Conservation (phyloP, 2,797 vertebrate species). For the Melanitta fusca region DNA sequence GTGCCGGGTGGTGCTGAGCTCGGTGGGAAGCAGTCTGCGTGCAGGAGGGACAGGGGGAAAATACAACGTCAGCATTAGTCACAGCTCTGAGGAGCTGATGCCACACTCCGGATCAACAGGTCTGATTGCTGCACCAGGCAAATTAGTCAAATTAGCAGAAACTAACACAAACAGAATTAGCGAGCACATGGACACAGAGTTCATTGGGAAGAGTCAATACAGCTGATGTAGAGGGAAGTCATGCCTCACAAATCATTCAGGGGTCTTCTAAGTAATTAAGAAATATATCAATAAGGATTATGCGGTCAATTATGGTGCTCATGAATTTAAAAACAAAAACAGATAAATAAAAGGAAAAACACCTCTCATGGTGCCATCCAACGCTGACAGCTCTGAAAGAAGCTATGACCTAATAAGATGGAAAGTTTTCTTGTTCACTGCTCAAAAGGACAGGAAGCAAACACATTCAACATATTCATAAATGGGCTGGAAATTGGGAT, state of each 20-base stretch:
- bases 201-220: not conserved
- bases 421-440: not conserved
- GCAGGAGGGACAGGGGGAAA: not conserved
- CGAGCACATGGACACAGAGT: not conserved
- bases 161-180: not conserved
- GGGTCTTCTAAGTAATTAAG: conserved; percentile 18
- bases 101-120: not conserved
- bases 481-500: not conserved
- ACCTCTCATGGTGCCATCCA: not conserved
- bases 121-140: not conserved
- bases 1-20: rapidly evolving
- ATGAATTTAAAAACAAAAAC: not conserved
- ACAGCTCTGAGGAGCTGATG: not conserved
- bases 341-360: conserved; percentile 11
- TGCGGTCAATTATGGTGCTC: not conserved
- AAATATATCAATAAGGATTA: not conserved
- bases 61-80: not conserved
- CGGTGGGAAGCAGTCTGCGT: rapidly evolving
- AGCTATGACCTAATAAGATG: not conserved
- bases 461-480: not conserved
- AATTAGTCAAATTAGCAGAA: not conserved
- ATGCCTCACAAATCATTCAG: not conserved
- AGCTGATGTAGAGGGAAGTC: not conserved
- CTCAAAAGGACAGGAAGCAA: not conserved
- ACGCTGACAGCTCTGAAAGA: not conserved